Base-by-base conservation (phyloP, 2,797 vertebrate species). In the Malurus leucopterus region DNA sequence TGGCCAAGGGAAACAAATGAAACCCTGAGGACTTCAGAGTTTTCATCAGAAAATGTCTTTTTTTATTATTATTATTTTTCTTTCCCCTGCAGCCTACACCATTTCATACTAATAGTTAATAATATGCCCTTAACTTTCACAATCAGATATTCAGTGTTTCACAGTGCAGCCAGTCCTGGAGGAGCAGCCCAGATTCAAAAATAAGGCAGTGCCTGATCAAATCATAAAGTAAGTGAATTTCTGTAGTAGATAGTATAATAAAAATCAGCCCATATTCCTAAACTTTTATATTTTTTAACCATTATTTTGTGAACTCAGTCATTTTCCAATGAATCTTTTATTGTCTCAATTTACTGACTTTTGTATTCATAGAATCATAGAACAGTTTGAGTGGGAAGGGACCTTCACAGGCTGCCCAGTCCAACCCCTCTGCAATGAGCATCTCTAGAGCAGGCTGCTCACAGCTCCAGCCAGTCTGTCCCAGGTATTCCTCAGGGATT, bases 161-260 rank as follows among this genome's bases (percentile, higher is more conserved):
- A 99, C 99, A 12, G 99, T 99, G 44, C 98, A 98, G 55, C 99
- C 99, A 6, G 98, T 99, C 78, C 96, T 99, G 29, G 98, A 99
- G 95, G 99, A 99, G 69, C 99, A 99, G 49, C 97, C 98, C 6
- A 97, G 97, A 65, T 97, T 99, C 96, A 99, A 98, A 98, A 99
- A 99, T 92, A 99, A 99, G 89, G 98, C 98, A 1, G 99, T 99
- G 22, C 99, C 99, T 16, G 99, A 99, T 96, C 99, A 99, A 97
- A 99, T 99, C 71, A 98, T 99, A 96, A 99, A 99, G 99, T 99
- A 95, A 98, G 98, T 95, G 40, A 32, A 27, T 58, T 70, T 86
- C 46, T 84, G 27, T 68, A 58, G 29, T 22, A 46, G n/a, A 24
- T 4, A 18, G n/a, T 20, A 7, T 9, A 23, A 18, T 24, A 7